Base-by-base conservation (phyloP, 2,113 vertebrate species). In the Epinephelus cyanopodus region DNA sequence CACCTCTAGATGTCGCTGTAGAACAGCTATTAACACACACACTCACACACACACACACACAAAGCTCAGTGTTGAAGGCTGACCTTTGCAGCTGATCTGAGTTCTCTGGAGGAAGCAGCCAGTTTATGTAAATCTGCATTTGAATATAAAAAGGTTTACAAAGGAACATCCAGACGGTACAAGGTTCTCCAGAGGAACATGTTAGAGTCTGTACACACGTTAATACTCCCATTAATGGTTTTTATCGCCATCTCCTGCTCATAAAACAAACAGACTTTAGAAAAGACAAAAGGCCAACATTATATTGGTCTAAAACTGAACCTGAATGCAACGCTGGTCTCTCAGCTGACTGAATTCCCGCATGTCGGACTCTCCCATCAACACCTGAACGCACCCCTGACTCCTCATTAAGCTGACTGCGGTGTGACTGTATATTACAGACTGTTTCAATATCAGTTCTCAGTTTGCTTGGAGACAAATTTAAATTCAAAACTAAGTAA, bases 311-410 rank as follows among this genome's bases (percentile, higher is more conserved):
- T 1, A 10, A 29, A 37, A 5, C 1, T 47, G 17, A 58, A 37
- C 11, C 3, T 65, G 45, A 64, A 71, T 10, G 27, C 54, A 73
- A 11, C 62, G 0, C 2, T 2, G n/a, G 12, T 37, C 12, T 4
- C 1, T 4, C 5, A 50, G 5, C 48, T 19, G 54, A 18, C 2
- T 60, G 70, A 29, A 60, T 21, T 3, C 5, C 23, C 5, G 3
- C 14, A 37, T 52, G 5, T 37, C 54, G 1, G 17, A 77, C n/a
- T 83, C 6, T 68, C 23, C 23, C 23, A 4, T 14, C 23, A 19
- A 52, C 60, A 53, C 45, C 1, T 83, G 69, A 79, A 87, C 72
- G 71, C 73, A 73, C 1, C 1, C 60, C 2, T 18, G 13, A 23
- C 23, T 11, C 7, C 2, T 15, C 0, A 45, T 17, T n/a, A 3